Evolutionary conservation across 2,888 invertebrate genomes (phyloP), one percentile per base, ranked within the genome.

Genomic region (Thecocarcelia acutangulata): DNA sequence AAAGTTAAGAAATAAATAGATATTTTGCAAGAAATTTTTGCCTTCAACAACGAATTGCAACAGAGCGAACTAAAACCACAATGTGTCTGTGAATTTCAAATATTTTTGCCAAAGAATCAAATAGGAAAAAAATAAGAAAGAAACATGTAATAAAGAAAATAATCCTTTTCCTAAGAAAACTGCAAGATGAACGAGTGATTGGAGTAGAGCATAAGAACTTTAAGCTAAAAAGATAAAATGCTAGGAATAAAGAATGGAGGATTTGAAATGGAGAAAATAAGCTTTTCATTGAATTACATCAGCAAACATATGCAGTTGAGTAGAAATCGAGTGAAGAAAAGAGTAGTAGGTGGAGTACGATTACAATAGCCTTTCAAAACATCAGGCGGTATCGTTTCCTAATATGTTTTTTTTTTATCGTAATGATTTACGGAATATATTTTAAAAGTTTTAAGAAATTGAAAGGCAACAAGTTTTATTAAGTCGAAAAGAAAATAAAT

Each of bases 71-170:
- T 69, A n/a, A 56, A 59, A 15, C 66, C 72, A 52, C 66, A 66
- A 78, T 66, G 58, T 66, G 72, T 78, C 78, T 66, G 59, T 52
- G 59, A 72, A 78, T 78, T 44, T 64, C 44, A 78, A 78, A 72
- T 72, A 78, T 78, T 72, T 78, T 59, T 19, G 46, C 15, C 1
- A n/a, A 9, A 44, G 19, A 15, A 5, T 46, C 33, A 33, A 33
- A n/a, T n/a, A n/a, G n/a, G 24, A 24, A 24, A 24, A 5, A 2
- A 9, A 61, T 15, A 46, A 40, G n/a, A 48, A 40, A 13, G 12
- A 13, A 69, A 3, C 2, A 52, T 21, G 28, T 6, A 28, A 59
- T 11, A 5, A 28, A 54, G 15, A 52, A 46, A 52, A 59, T 12
- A 44, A 40, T 37, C 2, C 12, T 59, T 33, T 50, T 66, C n/a